Percentiles rank a stretch among this genome's conserved stretches.
Conservation (phyloP, 2,113 vertebrate species). For the Neopipo cinnamomea region DNA sequence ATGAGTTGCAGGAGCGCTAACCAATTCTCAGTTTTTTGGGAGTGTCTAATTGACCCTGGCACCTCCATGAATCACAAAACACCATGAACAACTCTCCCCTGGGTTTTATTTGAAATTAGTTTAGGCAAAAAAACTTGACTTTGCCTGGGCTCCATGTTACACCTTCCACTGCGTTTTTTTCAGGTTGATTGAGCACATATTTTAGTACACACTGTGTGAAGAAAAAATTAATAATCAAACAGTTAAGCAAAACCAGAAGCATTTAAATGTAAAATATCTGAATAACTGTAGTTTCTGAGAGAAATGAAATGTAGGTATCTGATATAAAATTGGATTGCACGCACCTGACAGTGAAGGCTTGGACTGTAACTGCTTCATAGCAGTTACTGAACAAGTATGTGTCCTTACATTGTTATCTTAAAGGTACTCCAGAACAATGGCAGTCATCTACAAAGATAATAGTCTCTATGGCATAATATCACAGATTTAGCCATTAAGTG, state of each 20-base stretch:
- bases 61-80: not conserved
- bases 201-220: not conserved
- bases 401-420: not conserved
- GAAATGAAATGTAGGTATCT: not conserved
- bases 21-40: not conserved
- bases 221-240: not conserved
- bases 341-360: not conserved
- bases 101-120: not conserved
- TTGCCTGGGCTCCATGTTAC: not conserved
- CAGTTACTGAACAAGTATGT: not conserved
- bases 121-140: not conserved
- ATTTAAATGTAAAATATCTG: not conserved
- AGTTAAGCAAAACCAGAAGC: not conserved
- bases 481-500: slow-evolving; percentile 16
- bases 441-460: not conserved
- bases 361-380: not conserved
- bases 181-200: not conserved
- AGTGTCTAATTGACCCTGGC: not conserved
- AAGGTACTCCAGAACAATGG: not conserved
- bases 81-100: not conserved
- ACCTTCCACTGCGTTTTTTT: not conserved
- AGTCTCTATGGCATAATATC: not conserved
- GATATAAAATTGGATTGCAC: not conserved
- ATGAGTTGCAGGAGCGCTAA: not conserved
- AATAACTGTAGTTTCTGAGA: not conserved